A percentile compares a stretch with the other conserved stretches of the same genome.
These are phyloP conservation scores for Ericerus pela DNA, from an alignment of 1,140 invertebrate species.

Conservation along the genomic window DNA sequence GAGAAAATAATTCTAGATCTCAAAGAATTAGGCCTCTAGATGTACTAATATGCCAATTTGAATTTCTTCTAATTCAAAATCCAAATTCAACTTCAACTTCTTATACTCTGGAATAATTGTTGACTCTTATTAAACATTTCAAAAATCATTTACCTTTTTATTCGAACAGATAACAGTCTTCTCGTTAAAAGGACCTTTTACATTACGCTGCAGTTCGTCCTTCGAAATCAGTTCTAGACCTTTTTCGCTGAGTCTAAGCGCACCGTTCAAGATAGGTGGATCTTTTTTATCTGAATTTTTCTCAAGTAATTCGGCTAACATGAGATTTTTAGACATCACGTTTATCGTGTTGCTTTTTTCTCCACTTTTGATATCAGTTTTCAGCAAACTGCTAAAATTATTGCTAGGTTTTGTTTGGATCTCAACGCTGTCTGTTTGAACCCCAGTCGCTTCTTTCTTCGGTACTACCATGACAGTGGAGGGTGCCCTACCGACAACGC, in stretches of 20 bases:
- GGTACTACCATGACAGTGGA: not conserved
- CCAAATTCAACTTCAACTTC: no score
- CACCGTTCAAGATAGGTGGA: conserved; percentile 39
- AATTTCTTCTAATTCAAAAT: no score
- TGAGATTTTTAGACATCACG: conserved; percentile 25
- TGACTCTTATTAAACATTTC: no score
- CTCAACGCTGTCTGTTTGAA: not conserved
- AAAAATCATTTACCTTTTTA: conserved; percentile 5
- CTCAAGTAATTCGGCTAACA: conserved; percentile 52
- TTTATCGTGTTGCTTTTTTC: not conserved
- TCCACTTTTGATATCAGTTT: not conserved
- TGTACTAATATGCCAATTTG: no score
- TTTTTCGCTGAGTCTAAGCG: conserved; percentile 42
- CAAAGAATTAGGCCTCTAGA: no score
- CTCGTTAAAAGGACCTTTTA: not conserved
- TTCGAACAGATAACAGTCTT: not conserved
- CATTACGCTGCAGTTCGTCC: not conserved
- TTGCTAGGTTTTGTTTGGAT: not conserved
- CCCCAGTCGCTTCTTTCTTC: not conserved
- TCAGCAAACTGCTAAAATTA: not conserved
- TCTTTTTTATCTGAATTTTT: conserved; percentile 44
- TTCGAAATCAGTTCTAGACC: conserved; percentile 36
- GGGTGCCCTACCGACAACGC: no score
- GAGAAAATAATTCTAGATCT: no score
- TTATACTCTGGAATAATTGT: no score